phyloP scores from a whole-genome alignment of 2,113 vertebrate genomes.

The Podiceps cristatus region DNA sequence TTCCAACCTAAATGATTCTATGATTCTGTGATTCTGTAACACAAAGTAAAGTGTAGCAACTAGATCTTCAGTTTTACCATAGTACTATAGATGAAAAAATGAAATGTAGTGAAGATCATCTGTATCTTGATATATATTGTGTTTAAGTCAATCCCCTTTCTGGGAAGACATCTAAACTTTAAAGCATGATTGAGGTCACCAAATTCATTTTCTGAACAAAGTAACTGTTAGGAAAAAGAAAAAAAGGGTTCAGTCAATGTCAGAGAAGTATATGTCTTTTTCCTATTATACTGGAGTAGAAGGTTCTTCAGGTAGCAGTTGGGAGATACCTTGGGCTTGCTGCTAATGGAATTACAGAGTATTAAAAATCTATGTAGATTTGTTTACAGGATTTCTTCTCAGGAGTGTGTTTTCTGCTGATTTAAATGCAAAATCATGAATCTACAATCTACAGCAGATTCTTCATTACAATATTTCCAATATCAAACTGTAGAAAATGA shows the following conservation, averaged over 20 bases:
- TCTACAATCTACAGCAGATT: neutral
- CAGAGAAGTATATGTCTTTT: neutral
- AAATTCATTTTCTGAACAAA: neutral
- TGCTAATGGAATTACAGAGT: neutral
- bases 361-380: neutral
- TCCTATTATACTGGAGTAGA: neutral
- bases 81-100: neutral
- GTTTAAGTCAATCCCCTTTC: neutral
- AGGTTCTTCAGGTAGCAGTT: neutral
- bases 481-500: neutral
- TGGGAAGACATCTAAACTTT: neutral
- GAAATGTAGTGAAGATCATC: neutral
- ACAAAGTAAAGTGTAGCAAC: neutral
- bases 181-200: neutral
- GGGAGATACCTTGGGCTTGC: neutral
- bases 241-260: neutral
- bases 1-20: too few relatives aligned
- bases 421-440: neutral
- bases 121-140: neutral
- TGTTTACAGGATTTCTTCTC: neutral
- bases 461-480: neutral
- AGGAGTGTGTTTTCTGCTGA: neutral
- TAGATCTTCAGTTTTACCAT: neutral
- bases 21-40: neutral
- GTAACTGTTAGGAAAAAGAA: neutral